These are phyloP conservation scores for Triplophysa siluroides DNA, from an alignment of 2,113 vertebrate species.

Conservation along the genomic window DNA sequence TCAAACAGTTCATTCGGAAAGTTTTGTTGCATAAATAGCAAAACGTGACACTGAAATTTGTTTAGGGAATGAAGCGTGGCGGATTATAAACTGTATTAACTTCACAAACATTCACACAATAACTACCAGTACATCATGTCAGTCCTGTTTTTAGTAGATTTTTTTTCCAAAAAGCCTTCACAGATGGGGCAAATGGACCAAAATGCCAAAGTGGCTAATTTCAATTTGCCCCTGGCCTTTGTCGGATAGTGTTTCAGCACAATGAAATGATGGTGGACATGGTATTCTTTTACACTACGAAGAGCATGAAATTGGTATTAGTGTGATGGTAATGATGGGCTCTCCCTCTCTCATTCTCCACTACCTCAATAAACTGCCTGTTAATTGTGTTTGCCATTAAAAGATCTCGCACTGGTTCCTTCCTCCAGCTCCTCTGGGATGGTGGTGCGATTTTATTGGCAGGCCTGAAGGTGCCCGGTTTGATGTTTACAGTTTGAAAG, in stretches of 20 bases:
- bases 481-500: too few species aligned
- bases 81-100: slow-evolving; percentile 3
- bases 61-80: not conserved
- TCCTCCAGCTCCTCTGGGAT: slow-evolving; percentile 24
- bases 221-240: slow-evolving; percentile 52
- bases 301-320: slow-evolving; percentile 58
- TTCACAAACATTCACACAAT: slow-evolving; percentile 8
- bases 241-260: slow-evolving; percentile 46
- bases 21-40: slow-evolving; percentile 20
- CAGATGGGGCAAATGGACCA: not conserved
- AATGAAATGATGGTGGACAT: slow-evolving; percentile 45
- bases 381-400: slow-evolving; percentile 57
- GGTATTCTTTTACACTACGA: slow-evolving; percentile 56
- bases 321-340: slow-evolving; percentile 42
- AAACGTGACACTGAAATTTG: slow-evolving; percentile 15
- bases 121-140: not conserved
- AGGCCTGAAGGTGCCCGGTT: slow-evolving; percentile 30
- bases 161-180: not conserved
- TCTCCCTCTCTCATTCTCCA: slow-evolving; percentile 42
- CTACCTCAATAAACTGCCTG: slow-evolving; percentile 51
- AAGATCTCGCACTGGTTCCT: slow-evolving; percentile 42
- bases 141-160: slow-evolving; percentile 33
- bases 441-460: slow-evolving; percentile 43
- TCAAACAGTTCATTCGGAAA: not conserved
- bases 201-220: slow-evolving; percentile 39